Base-by-base conservation (phyloP, 2,888 invertebrate species). In the Brachypterus glaber region DNA sequence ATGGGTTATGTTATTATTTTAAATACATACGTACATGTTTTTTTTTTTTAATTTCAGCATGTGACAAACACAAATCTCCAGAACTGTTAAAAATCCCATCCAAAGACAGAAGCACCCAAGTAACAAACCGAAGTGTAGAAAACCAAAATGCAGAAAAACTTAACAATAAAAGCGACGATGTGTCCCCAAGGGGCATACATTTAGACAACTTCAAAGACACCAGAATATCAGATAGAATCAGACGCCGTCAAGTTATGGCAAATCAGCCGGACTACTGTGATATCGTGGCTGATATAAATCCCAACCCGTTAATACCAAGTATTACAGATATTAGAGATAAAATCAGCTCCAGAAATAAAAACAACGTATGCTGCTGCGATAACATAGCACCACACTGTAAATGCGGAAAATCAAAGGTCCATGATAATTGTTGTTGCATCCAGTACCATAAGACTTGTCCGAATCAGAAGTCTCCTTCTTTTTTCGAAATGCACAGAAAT, bases 161-260 rank as follows among this genome's bases (percentile, higher is more conserved):
- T n/a, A n/a, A n/a, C n/a, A n/a, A n/a, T n/a, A n/a, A n/a, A n/a
- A n/a, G n/a, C n/a, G n/a, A n/a, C n/a, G n/a, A n/a, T n/a, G n/a
- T n/a, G n/a, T n/a, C n/a, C n/a, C 13, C 15, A 21, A 30, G 7
- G 41, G 35, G 30, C 47, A 42, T 36, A 50, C 51, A 4, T 9
- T 40, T n/a, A n/a, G n/a, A n/a, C n/a, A n/a, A n/a, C n/a, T n/a
- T n/a, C n/a, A 7, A 21, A 11, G 60, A 63, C 42, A 63, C 61
- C 1, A 45, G 59, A 46, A 62, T 62, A 31, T 60, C 62, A 0
- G 63, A 64, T 39, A 47, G 61, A 39, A 64, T 64, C 34, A 56
- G 50, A 45, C 52, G 44, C 21, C 49, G 63, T 35, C 43, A 45
- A 16, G 11, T 47, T 9, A 35, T 46, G 36, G 44, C 45, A 21